Percentiles rank a stretch among this genome's conserved stretches.
Evolutionary conservation across 1,140 invertebrate species (phyloP).

Genomic region (Halyomorpha halys): DNA sequence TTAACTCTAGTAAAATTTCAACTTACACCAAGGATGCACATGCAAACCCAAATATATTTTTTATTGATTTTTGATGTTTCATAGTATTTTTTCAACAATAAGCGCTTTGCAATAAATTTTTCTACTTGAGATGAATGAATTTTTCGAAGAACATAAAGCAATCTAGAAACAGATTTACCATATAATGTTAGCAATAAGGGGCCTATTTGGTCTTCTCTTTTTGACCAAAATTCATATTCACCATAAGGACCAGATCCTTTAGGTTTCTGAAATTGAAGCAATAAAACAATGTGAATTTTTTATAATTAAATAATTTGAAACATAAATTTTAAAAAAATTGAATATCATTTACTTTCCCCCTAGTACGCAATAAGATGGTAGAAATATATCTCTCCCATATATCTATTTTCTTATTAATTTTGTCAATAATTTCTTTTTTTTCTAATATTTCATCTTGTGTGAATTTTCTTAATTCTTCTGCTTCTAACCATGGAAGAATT

Average conservation of each 20-base stretch:
- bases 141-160: conserved; percentile 45
- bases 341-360: background rate
- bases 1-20: background rate
- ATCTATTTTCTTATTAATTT: conserved; percentile 5
- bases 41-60: conserved; percentile 61
- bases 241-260: conserved; percentile 63
- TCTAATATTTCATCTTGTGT: background rate
- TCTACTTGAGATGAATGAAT: conserved; percentile 38
- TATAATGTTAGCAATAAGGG: conserved; percentile 70
- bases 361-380: background rate
- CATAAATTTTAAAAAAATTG: background rate
- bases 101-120: conserved; percentile 31
- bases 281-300: background rate
- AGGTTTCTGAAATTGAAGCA: conserved; percentile 34
- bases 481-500: background rate
- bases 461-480: background rate
- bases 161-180: conserved; percentile 50
- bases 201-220: conserved; percentile 61
- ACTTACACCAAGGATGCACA: conserved; percentile 11
- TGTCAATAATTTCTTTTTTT: background rate
- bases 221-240: conserved; percentile 74
- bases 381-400: conserved; percentile 13
- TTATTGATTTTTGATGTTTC: conserved; percentile 74
- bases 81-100: conserved; percentile 57
- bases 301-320: background rate